Evolutionary conservation across 2,113 vertebrate species (phyloP).

Genomic region (Pteruthius melanotis): DNA sequence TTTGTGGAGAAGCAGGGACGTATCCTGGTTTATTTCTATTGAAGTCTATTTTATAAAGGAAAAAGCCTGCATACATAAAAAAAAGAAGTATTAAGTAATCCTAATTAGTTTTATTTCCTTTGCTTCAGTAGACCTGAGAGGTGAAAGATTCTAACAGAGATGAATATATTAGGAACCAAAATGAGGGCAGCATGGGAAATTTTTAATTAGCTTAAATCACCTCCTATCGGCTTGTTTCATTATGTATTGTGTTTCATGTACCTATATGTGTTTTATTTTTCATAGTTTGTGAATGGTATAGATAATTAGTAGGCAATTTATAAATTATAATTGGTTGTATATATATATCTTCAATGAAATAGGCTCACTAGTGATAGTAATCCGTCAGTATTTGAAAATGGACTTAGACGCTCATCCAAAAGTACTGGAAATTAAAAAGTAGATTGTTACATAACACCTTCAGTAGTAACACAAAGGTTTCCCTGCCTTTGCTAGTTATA

Average conservation of each 20-base stretch:
- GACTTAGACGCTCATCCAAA: neutral
- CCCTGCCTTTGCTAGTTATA: neutral
- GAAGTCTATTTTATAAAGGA: neutral
- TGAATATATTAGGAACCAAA: neutral
- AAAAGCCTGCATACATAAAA: rapidly evolving
- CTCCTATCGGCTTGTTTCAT: neutral
- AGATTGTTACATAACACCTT: neutral
- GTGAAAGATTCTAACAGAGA: neutral
- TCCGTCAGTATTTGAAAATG: neutral
- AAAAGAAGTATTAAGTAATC: neutral
- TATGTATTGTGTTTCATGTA: neutral
- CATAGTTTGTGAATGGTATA: neutral
- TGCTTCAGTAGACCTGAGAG: neutral
- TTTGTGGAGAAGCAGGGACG: neutral
- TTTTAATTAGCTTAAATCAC: neutral
- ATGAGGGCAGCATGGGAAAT: neutral
- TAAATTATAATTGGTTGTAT: neutral
- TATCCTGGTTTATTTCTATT: neutral
- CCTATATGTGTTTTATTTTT: neutral
- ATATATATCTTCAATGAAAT: neutral
- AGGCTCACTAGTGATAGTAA: neutral
- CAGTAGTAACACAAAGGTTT: neutral
- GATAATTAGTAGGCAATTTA: neutral
- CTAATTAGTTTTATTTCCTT: neutral
- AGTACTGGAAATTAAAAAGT: neutral